Conservation (phyloP, 2,888 invertebrate species). For the Rhagonycha fulva region DNA sequence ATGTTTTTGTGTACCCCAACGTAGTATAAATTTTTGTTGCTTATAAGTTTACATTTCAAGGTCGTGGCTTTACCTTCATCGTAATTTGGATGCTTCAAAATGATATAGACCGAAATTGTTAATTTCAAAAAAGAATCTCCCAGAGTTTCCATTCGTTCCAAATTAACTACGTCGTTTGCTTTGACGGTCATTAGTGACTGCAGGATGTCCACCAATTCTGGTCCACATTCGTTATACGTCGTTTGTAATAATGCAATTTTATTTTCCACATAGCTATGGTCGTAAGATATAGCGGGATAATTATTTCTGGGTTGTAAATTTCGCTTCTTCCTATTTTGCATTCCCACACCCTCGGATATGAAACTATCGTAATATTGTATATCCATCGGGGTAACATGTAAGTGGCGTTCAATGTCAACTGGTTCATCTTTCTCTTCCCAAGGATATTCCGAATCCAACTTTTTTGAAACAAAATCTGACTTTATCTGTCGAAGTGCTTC, state of each 20-base stretch:
- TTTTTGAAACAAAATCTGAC: constrained; percentile 52
- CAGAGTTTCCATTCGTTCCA: constrained; percentile 84
- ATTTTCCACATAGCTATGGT: constrained; percentile 37
- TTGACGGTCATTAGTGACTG: constrained; percentile 73
- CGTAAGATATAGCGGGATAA: constrained; percentile 45
- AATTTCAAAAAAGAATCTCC: constrained; percentile 91
- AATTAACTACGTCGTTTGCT: constrained; percentile 74
- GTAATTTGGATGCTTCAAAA: constrained; percentile 66
- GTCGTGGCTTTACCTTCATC: constrained; percentile 81
- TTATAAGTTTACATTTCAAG: constrained; percentile 72
- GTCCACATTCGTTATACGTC: constrained; percentile 46
- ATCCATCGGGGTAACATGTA: constrained; percentile 67
- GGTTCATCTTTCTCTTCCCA: constrained; percentile 66
- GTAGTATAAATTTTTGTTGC: constrained; percentile 86
- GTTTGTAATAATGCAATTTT: constrained; percentile 31
- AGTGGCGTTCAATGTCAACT: constrained; percentile 65
- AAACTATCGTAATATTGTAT: constrained; percentile 73
- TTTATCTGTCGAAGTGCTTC: constrained; percentile 53
- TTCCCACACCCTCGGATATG: constrained; percentile 47
- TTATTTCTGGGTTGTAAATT: constrained; percentile 24
- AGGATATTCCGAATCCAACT: constrained; percentile 55
- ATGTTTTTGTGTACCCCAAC: constrained; percentile 63
- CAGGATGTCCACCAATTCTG: constrained; percentile 57
- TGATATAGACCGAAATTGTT: constrained; percentile 73
- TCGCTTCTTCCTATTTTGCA: constrained; percentile 27